Percentiles rank a stretch among this genome's conserved stretches.
These are phyloP conservation scores for Poeciliopsis retropinna DNA, from an alignment of 2,113 vertebrate species.

Conservation along the genomic window DNA sequence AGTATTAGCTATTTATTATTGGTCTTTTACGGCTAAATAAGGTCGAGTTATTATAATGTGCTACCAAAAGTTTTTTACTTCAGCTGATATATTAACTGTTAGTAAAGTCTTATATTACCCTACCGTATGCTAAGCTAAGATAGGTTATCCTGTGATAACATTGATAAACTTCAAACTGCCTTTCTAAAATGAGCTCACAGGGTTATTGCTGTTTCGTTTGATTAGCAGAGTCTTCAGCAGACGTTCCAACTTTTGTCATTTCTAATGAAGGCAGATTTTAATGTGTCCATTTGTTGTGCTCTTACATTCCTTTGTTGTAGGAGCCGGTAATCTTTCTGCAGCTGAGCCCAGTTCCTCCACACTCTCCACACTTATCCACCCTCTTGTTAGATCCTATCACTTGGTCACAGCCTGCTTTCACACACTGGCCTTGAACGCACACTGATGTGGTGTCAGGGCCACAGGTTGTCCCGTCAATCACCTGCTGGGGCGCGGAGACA, in stretches of 20 bases:
- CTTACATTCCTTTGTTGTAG: slow-evolving; percentile 84
- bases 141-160: neutral
- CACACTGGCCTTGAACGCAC: slow-evolving; percentile 94
- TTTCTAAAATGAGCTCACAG: neutral
- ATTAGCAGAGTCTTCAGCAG: neutral
- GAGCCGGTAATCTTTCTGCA: slow-evolving; percentile 92
- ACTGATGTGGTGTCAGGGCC: slow-evolving; percentile 93
- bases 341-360: slow-evolving; percentile 87
- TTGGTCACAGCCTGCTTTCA: slow-evolving; percentile 96
- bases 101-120: neutral
- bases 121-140: neutral
- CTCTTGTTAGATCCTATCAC: slow-evolving; percentile 90
- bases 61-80: no score
- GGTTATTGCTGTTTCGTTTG: neutral
- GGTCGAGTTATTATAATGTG: no score
- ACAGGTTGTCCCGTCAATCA: slow-evolving; percentile 92
- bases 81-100: neutral
- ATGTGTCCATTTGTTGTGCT: neutral
- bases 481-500: slow-evolving; percentile 73
- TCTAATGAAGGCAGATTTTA: neutral
- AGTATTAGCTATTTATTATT: no score
- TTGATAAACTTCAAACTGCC: neutral
- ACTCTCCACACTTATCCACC: slow-evolving; percentile 94
- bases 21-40: no score
- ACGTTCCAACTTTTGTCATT: neutral